phyloP scores from a whole-genome alignment of 2,888 invertebrate genomes.

The Metacarcinus magister region DNA sequence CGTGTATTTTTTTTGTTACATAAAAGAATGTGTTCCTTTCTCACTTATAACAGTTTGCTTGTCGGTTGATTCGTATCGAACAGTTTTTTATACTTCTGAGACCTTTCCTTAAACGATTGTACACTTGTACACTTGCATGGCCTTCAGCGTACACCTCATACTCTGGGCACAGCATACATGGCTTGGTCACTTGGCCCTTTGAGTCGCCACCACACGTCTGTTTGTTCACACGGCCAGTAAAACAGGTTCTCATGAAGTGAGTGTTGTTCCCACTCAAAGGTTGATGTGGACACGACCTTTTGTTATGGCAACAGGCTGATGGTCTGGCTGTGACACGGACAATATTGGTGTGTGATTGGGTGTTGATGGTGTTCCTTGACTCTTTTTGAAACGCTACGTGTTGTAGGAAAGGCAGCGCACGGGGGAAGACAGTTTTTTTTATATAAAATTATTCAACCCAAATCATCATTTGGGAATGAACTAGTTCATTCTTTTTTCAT shows the following conservation, averaged over 20 bases:
- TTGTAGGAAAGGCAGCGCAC: neutral
- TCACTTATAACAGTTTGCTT: too few species aligned
- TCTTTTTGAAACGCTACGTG: neutral
- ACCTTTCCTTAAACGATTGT: too few species aligned
- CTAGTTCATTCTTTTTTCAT: neutral
- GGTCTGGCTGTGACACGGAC: neutral
- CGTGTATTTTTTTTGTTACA: too few species aligned
- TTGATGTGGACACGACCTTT: neutral
- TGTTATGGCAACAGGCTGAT: neutral
- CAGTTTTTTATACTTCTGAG: too few species aligned
- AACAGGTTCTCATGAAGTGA: neutral
- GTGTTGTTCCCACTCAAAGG: neutral
- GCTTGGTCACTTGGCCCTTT: neutral
- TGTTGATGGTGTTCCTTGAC: conserved; percentile 51
- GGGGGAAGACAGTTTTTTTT: neutral
- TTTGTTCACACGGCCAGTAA: neutral
- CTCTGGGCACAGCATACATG: neutral
- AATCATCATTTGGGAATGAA: neutral
- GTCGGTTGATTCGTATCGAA: too few species aligned
- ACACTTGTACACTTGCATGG: too few species aligned
- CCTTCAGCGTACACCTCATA: too few species aligned
- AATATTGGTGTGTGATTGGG: conserved; percentile 13
- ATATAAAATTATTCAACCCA: neutral
- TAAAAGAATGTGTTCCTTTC: too few species aligned
- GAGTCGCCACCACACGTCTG: neutral